These are phyloP conservation scores for Campylomormyrus numenius DNA, from an alignment of 2,113 vertebrate species.

Conservation along the genomic window DNA sequence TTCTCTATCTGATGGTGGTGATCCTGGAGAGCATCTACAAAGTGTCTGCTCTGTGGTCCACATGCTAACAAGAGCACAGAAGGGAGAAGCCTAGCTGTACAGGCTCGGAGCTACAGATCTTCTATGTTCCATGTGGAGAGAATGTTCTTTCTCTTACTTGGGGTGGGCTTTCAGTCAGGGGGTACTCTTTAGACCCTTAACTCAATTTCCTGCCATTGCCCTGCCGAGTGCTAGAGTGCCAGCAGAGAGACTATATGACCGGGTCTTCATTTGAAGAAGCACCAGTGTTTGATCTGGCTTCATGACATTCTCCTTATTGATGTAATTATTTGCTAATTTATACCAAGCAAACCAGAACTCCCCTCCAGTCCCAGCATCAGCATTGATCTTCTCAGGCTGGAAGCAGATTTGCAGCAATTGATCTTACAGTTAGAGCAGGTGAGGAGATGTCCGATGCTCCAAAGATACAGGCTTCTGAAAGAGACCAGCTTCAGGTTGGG, in stretches of 20 bases:
- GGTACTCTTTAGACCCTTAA: constrained; percentile 10
- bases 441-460: not conserved
- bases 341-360: not conserved
- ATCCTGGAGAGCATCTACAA: not conserved
- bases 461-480: not conserved
- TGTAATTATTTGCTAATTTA: constrained; percentile 8
- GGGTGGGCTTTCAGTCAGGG: not conserved
- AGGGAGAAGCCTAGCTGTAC: not conserved
- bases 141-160: not conserved
- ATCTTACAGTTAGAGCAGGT: not conserved
- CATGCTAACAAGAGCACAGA: not conserved
- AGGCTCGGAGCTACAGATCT: not conserved
- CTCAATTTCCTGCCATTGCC: not conserved
- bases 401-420: not conserved
- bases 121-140: not conserved
- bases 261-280: not conserved
- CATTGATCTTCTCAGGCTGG: not conserved
- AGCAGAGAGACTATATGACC: not conserved
- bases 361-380: not conserved
- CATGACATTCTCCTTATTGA: not conserved
- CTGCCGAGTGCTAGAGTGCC: not conserved
- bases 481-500: not conserved
- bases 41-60: not conserved
- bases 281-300: not conserved
- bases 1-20: not conserved